Conservation (phyloP, 2,888 invertebrate genomes). For the Conops quadrifasciatus region DNA sequence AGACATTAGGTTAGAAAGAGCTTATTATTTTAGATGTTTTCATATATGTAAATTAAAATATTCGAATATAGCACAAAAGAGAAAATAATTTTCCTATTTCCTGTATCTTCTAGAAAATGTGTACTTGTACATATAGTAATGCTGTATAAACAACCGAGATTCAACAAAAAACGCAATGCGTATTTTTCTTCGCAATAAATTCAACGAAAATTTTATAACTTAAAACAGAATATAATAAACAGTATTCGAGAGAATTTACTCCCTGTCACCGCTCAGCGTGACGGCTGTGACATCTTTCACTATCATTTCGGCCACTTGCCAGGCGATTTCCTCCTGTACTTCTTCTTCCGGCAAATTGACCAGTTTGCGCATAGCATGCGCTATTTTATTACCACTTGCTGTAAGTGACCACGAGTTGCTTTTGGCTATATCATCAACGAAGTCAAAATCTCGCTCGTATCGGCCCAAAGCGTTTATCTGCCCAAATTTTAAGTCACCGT, state of each 20-base stretch:
- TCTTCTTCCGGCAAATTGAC: constrained; percentile 86
- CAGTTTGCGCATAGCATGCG: constrained; percentile 77
- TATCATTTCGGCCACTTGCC: constrained; percentile 97
- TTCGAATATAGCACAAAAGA: neutral
- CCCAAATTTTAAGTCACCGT: constrained; percentile 76
- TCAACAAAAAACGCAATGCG: neutral
- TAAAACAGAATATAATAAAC: too few species aligned
- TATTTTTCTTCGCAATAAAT: too few species aligned
- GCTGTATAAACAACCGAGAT: constrained; percentile 11
- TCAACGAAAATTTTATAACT: too few species aligned
- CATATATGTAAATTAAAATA: neutral
- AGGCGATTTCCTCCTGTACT: constrained; percentile 94
- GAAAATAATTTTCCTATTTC: too few species aligned
- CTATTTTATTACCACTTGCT: constrained; percentile 61
- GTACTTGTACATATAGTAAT: too few species aligned
- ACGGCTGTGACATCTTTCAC: constrained; percentile 92
- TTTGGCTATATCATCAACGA: constrained; percentile 46
- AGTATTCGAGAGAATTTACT: neutral
- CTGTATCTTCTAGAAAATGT: too few species aligned
- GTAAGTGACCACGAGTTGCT: constrained; percentile 64
- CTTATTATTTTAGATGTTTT: neutral
- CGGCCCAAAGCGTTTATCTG: constrained; percentile 87
- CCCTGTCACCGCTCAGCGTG: constrained; percentile 65
- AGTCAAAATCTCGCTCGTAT: constrained; percentile 89
- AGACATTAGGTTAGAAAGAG: neutral